These are phyloP conservation scores for Rotaria magnacalcarata DNA, from an alignment of 2,888 invertebrate genomes.

Conservation along the genomic window DNA sequence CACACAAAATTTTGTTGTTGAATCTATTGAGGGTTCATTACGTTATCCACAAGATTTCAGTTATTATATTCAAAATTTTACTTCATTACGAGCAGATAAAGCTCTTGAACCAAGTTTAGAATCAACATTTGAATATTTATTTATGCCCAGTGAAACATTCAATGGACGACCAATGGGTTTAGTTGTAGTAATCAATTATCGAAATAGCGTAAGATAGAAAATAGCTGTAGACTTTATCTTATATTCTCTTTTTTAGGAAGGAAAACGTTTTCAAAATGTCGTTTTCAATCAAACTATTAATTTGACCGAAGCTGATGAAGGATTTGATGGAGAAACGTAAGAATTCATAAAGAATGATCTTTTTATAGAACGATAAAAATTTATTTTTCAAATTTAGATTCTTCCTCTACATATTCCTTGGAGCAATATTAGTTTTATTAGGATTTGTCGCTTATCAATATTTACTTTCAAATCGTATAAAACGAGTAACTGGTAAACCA, in stretches of 20 bases:
- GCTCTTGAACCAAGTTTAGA: slow-evolving; percentile 83
- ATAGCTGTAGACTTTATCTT: no score
- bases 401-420: slow-evolving; percentile 90
- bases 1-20: slow-evolving; percentile 73
- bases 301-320: slow-evolving; percentile 90
- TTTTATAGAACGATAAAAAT: background rate
- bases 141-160: slow-evolving; percentile 89
- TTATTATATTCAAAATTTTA: slow-evolving; percentile 96
- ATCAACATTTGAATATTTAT: slow-evolving; percentile 87
- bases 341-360: slow-evolving; percentile 46
- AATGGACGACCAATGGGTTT: slow-evolving; percentile 93
- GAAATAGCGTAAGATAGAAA: slow-evolving; percentile 67
- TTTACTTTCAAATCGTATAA: slow-evolving; percentile 47
- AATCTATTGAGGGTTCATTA: slow-evolving; percentile 92
- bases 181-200: slow-evolving; percentile 83
- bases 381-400: slow-evolving; percentile 62
- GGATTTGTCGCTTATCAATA: slow-evolving; percentile 78
- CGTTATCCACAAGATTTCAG: slow-evolving; percentile 97
- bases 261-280: slow-evolving; percentile 39
- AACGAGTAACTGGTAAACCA: slow-evolving; percentile 61
- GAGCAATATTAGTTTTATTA: slow-evolving; percentile 78
- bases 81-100: slow-evolving; percentile 78
- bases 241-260: background rate
- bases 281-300: slow-evolving; percentile 85
- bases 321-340: slow-evolving; percentile 87